Base-by-base conservation (phyloP, 2,888 invertebrate species). In the Rhamnusium bicolor region DNA sequence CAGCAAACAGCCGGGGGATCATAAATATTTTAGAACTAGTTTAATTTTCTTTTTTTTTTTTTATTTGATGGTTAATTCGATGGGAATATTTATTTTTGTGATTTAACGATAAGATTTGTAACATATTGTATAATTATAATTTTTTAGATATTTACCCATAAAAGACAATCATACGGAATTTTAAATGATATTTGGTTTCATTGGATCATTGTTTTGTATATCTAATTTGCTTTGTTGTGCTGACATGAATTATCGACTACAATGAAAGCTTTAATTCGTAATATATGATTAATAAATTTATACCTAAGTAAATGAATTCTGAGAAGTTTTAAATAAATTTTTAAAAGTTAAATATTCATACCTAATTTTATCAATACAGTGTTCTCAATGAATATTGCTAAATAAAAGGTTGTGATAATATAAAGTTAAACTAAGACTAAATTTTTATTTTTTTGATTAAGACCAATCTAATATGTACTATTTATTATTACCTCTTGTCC, bases 1-100 rank as follows among this genome's bases (percentile, higher is more conserved):
- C 97, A 56, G 98, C 97, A 66, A 98, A 98, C 89, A 97, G 96
- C 86, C 96, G 97, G 89, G 98, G 98, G 63, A 94, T 94, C 80
- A 96, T 98, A 82, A 97, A 97, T 89, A 94, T 97, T 84, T 88
- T 96, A 71, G 95, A 95, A 88, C 88, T 95, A 61, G 91, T 94
- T 79, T 94, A 89, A 80, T 54, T 16, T 24, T 69, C 66, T 14
- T 70, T n/a, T 24, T 24, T 24, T 24, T 24, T 6, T 24, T 24
- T 24, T 54, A 19, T 66, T 56, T 46, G 16, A 32, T 66, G 56
- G 46, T 10, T 46, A 67, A 56, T 40, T 53, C 16, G 16, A 32
- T 66, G 56, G 46, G 24, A 67, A 67, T 67, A 32, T 53, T 58
- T 65, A 65, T 65, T 65, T 65, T 53, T 51, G 53, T 65, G 65